Base-by-base conservation (phyloP, 1,140 invertebrate genomes). In the Diuraphis noxia region DNA sequence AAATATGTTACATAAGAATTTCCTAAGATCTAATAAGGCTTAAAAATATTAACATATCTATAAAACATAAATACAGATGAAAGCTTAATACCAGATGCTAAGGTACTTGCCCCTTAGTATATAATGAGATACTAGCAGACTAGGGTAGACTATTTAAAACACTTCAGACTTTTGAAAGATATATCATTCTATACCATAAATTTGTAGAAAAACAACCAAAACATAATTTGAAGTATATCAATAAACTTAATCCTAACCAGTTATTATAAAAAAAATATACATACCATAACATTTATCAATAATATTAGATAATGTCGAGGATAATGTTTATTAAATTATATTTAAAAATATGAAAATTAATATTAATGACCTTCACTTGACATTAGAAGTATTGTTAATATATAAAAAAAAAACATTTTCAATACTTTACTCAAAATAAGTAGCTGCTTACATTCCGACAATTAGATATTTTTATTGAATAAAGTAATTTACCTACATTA, bases 351-450 rank as follows among this genome's bases (percentile, higher is more conserved):
- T 43, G 13, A 13, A 6, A n/a, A 82, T 17, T 19, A 43, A 30
- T 21, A 34, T 86, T 36, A 38, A 40, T 63, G 52, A 88, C 86
- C 86, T 88, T 88, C 86, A 63, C 19, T 41, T 88, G 86, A 88
- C 86, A 88, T 88, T 88, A 40, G 40, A 87, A 46, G 30, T n/a
- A n/a, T 72, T 72, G 4, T 34, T 72, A 17, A n/a, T 72, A 63
- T 17, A n/a, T 23, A 72, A 36, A 40, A 40, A 38, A 38, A 79
- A 25, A 21, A 82, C 13, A 30, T 84, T 84, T 41, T 41, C n/a
- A 84, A 84, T n/a, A 13, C 19, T 13, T 46, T 82, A 72, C 30
- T n/a, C 17, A 72, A 72, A n/a, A n/a, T n/a, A n/a, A n/a, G n/a
- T 72, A n/a, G 13, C 10, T 72, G 34, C 13, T 72, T 10, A 72